Base-by-base conservation (phyloP, 1,140 invertebrate species). In the Bombus turneri region DNA sequence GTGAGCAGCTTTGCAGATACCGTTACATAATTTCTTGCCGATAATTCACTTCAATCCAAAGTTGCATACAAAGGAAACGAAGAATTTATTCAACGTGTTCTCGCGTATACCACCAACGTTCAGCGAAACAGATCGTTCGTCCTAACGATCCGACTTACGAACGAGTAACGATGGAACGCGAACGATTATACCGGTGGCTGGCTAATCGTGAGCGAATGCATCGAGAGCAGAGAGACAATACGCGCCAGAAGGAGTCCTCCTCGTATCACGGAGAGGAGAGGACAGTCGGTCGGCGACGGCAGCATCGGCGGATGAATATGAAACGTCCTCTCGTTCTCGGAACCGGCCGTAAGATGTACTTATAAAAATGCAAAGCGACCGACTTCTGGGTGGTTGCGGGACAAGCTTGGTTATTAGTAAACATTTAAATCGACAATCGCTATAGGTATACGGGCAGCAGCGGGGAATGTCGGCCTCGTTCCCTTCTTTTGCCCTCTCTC, bases 351-450 rank as follows among this genome's bases (percentile, higher is more conserved):
- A 85, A 87, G 91, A 90, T 93, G 94, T 94, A 94, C 93, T 94
- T 95, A 94, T 95, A 95, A 95, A 95, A 95, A 95, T 95, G 94
- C 94, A 95, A 95, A 95, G 92, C 92, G 91, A 93, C 90, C 89
- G 91, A 93, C 94, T 95, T 95, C 94, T 95, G 95, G 94, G 94
- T 95, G 94, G 94, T 94, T 95, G 94, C 92, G 90, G 91, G 93
- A 95, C 94, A 95, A 95, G 94, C 87, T 87, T 94, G 94, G 94
- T 95, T 95, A 95, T 95, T 95, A 95, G 95, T 95, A 95, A 95
- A 95, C 94, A 95, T 95, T 95, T 95, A 95, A 95, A 95, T 95
- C 94, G 94, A 95, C 94, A 95, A 95, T 95, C 93, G 92, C 89
- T 88, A 88, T 91, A 92, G 92, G 86, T 86, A 91, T 92, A 88